Evolutionary conservation across 1,140 invertebrate species (phyloP).

Genomic region (Papilio glaucus): DNA sequence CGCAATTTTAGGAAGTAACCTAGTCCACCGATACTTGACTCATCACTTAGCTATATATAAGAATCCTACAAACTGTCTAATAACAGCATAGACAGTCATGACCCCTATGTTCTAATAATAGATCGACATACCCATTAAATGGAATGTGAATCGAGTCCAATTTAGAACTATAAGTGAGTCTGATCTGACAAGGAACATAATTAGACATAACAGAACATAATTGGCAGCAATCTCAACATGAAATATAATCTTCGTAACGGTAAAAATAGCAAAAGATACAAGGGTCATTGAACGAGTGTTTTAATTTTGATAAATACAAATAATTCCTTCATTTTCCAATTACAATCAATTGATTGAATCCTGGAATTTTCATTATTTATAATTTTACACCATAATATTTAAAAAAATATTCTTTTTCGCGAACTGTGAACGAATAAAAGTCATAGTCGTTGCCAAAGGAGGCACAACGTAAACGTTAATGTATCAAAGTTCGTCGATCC

Average conservation of each 20-base stretch:
- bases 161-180: slow-evolving; percentile 7
- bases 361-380: not conserved
- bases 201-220: slow-evolving; percentile 27
- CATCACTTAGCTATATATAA: not conserved
- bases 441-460: too few relatives aligned
- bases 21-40: not conserved
- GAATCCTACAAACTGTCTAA: not conserved
- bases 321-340: not conserved
- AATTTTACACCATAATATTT: not conserved
- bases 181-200: slow-evolving; percentile 16
- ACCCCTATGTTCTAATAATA: slow-evolving; percentile 13
- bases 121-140: slow-evolving; percentile 7
- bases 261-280: not conserved
- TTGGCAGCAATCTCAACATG: slow-evolving; percentile 19
- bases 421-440: too few relatives aligned
- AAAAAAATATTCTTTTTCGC: too few relatives aligned
- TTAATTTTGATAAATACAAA: not conserved
- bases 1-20: too few relatives aligned
- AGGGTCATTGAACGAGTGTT: not conserved
- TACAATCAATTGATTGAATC: not conserved
- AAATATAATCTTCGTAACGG: slow-evolving; percentile 6
- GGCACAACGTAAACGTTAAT: too few relatives aligned
- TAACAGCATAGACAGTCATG: not conserved
- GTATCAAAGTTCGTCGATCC: too few relatives aligned
- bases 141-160: slow-evolving; percentile 4